Base-by-base conservation (phyloP, 2,797 vertebrate genomes). In the Gorsachius magnificus region DNA sequence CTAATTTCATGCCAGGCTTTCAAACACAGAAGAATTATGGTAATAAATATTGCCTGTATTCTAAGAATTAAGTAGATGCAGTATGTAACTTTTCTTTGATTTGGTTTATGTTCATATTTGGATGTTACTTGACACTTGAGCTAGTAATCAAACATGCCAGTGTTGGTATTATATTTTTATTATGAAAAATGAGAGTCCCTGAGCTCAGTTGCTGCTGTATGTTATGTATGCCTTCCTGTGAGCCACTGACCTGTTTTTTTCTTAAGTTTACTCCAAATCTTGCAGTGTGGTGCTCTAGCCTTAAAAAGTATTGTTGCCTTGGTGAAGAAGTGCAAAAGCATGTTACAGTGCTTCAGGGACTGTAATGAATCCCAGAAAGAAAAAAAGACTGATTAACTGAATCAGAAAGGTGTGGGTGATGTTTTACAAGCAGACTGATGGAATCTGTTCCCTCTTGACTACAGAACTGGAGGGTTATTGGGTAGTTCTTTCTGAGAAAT, bases 281-380 rank as follows among this genome's bases (percentile, higher is more conserved):
- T 94, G 50, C 0, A 0, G n/a, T 83, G 51, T 74, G 57, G 11
- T 90, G 70, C 78, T 63, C 35, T 58, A 72, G 46, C 78, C 88
- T 92, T 95, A 68, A 80, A 60, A 89, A 82, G 46, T 83, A 38
- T 69, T 87, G 93, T 93, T 96, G 94, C 93, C 91, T 92, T 95
- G 94, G 94, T 96, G 88, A 95, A 93, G 94, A 94, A 93, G 92
- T 95, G 65, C 90, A 94, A 92, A 96, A 95, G 50, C 78, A 45
- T 96, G 92, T 97, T 91, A 50, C 26, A 48, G 60, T 76, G 36
- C 95, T 95, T 94, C 8, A 20, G 95, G 94, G 95, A 90, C 81
- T 87, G 57, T 46, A 87, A 65, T 54, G 75, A 90, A 87, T 68
- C 53, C 3, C 8, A 48, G 86, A 43, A 90, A 57, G 64, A 74